Conservation (phyloP, 1,140 invertebrate species). For the Drosophila pseudoananassae region DNA sequence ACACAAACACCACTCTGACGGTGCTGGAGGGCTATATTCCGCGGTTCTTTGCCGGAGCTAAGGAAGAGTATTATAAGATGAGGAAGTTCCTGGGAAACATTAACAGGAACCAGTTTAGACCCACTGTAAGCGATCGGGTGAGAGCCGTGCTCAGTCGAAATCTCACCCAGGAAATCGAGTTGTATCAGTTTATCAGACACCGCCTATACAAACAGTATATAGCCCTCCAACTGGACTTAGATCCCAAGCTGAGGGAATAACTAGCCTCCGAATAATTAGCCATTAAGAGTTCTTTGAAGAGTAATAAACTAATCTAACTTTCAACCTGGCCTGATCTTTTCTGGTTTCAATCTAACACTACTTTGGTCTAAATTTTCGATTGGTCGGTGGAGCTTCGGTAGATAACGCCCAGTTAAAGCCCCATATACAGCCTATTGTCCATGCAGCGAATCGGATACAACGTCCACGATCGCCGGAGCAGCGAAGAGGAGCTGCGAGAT, state of each 20-base stretch:
- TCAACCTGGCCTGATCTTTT: constrained; percentile 46
- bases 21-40: constrained; percentile 94
- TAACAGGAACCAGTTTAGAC: constrained; percentile 90
- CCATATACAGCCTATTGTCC: constrained; percentile 22
- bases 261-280: constrained; percentile 13
- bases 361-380: constrained; percentile 23
- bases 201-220: constrained; percentile 91
- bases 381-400: constrained; percentile 19
- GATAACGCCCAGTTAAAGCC: constrained; percentile 25
- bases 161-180: constrained; percentile 95
- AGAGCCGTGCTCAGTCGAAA: constrained; percentile 92
- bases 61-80: constrained; percentile 85
- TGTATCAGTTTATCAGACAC: constrained; percentile 95
- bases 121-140: constrained; percentile 90
- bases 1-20: constrained; percentile 92
- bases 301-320: constrained; percentile 46
- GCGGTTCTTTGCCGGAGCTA: constrained; percentile 91
- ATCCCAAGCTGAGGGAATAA: constrained; percentile 56
- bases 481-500: constrained; percentile 15
- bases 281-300: constrained; percentile 34
- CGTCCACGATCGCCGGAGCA: constrained; percentile 46
- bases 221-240: constrained; percentile 85
- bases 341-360: constrained; percentile 35
- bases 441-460: constrained; percentile 51
- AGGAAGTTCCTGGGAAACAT: constrained; percentile 89